A percentile compares a stretch with the other conserved stretches of the same genome.
Conservation (phyloP, 2,113 vertebrate genomes). For the Todiramphus saurophagus region DNA sequence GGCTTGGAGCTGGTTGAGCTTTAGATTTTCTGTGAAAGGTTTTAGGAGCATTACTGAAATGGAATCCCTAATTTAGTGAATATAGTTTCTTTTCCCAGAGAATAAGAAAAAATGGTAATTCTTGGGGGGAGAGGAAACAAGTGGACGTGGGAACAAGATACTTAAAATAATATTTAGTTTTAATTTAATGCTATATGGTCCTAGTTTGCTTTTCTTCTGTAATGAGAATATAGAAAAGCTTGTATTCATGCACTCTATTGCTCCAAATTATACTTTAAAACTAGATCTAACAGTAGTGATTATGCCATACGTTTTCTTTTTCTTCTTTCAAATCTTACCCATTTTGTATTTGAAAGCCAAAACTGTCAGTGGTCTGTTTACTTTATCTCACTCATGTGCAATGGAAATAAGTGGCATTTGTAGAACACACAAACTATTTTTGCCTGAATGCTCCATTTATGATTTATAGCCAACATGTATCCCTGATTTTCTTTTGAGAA, state of each 20-base stretch:
- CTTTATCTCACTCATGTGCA: slow-evolving; percentile 85
- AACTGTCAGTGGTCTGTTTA: slow-evolving; percentile 78
- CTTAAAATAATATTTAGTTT: slow-evolving; percentile 45
- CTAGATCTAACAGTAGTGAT: slow-evolving; percentile 60
- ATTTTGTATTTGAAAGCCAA: slow-evolving; percentile 68
- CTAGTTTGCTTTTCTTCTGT: slow-evolving; percentile 38
- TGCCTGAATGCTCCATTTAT: slow-evolving; percentile 86
- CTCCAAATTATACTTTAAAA: slow-evolving; percentile 42
- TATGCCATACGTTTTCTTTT: slow-evolving; percentile 62
- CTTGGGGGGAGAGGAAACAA: not conserved
- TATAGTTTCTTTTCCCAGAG: slow-evolving; percentile 10
- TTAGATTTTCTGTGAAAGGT: slow-evolving; percentile 37
- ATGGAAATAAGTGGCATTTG: slow-evolving; percentile 81
- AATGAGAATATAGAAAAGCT: slow-evolving; percentile 14
- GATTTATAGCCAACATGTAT: slow-evolving; percentile 88
- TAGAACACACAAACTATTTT: slow-evolving; percentile 83
- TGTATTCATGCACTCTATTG: slow-evolving; percentile 10
- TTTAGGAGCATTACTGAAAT: slow-evolving; percentile 12
- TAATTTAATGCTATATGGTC: slow-evolving; percentile 19
- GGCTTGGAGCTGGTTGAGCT: not conserved
- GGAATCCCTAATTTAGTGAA: slow-evolving; percentile 12
- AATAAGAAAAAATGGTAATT: not conserved
- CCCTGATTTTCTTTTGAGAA: slow-evolving; percentile 87
- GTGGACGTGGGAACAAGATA: slow-evolving; percentile 16
- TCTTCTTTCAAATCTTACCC: slow-evolving; percentile 43